Evolutionary conservation across 2,888 invertebrate species (phyloP).

Genomic region (Penaeus monodon): DNA sequence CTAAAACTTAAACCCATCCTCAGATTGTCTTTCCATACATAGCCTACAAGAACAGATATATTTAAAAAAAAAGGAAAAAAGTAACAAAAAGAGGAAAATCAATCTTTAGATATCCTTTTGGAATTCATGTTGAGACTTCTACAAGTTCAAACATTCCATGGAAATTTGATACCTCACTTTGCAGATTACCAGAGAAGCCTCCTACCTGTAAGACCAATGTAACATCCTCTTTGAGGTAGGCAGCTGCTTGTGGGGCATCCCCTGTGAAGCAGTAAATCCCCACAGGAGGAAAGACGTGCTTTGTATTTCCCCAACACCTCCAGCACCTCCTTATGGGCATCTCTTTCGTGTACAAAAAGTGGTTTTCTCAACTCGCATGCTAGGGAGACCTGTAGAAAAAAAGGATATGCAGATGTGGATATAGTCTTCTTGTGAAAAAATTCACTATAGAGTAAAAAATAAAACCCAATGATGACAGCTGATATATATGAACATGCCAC

Average conservation of each 20-base stretch:
- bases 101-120: too few species aligned
- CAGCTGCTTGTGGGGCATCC: constrained; percentile 83
- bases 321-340: constrained; percentile 88
- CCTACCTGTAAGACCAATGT: constrained; percentile 83
- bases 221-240: constrained; percentile 88
- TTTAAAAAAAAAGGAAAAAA: too few species aligned
- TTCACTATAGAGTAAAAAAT: too few species aligned
- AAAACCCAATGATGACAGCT: too few species aligned
- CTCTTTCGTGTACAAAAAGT: constrained; percentile 90
- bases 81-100: too few species aligned
- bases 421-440: too few species aligned
- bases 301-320: constrained; percentile 77
- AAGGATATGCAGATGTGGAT: neutral
- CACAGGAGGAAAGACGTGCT: constrained; percentile 80
- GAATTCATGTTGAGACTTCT: too few species aligned
- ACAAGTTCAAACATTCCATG: too few species aligned
- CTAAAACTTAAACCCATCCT: constrained; percentile 89
- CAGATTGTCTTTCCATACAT: constrained; percentile 91
- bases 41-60: constrained; percentile 73
- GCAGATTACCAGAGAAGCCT: too few species aligned
- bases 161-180: too few species aligned
- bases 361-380: constrained; percentile 90
- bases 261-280: constrained; percentile 94
- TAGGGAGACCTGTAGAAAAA: constrained; percentile 77
- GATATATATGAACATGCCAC: too few species aligned